phyloP scores from a whole-genome alignment of 2,113 vertebrate species.

The Orcinus orca region DNA sequence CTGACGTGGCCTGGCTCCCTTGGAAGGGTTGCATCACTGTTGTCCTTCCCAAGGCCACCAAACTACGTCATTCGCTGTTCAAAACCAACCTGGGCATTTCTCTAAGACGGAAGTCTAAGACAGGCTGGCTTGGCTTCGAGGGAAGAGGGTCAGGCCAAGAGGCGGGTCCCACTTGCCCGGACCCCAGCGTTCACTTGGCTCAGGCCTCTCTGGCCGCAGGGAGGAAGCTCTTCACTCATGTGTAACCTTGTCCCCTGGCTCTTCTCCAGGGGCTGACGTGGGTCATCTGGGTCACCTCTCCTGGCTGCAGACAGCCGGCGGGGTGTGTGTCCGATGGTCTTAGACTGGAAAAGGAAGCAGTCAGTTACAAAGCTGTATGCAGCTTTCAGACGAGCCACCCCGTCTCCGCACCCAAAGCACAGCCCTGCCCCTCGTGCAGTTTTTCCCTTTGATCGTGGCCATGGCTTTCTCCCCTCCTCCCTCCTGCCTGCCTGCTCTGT shows the following conservation, averaged over 20 bases:
- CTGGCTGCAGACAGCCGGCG: neutral
- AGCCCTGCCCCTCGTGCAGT: neutral
- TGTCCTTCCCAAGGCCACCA: neutral
- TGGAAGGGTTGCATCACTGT: rapidly evolving
- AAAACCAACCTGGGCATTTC: neutral
- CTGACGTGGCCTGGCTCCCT: neutral
- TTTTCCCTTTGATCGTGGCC: rapidly evolving
- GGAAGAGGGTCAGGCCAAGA: neutral
- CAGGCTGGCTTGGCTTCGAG: neutral
- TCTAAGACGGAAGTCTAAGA: neutral
- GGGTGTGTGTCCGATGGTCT: rapidly evolving
- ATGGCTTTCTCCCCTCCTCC: rapidly evolving
- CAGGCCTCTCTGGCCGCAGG: neutral
- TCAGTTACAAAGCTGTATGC: rapidly evolving
- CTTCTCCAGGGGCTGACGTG: neutral
- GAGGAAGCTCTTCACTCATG: neutral
- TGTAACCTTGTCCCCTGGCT: neutral
- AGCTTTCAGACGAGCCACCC: rapidly evolving
- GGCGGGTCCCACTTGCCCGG: too few relatives aligned
- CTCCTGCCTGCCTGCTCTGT: neutral
- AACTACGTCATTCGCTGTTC: rapidly evolving
- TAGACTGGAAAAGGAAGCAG: rapidly evolving
- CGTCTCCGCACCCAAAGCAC: rapidly evolving
- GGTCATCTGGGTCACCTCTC: rapidly evolving
- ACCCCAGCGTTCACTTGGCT: neutral